phyloP scores from a whole-genome alignment of 2,797 vertebrate genomes.

The Cryptoblepharus egeriae region DNA sequence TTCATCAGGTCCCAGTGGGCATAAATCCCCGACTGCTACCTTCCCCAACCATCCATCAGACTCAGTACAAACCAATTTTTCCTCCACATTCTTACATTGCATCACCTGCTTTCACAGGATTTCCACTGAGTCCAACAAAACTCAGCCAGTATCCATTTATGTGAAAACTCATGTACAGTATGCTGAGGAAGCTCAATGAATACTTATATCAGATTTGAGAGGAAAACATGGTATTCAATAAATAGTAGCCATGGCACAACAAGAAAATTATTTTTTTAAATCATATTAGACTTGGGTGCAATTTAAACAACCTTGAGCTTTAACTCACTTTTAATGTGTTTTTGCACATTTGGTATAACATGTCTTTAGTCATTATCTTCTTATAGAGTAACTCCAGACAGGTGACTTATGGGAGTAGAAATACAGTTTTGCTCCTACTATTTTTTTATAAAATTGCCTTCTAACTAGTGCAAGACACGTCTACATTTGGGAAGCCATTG shows the following conservation, averaged over 20 bases:
- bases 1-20: conserved; percentile 95
- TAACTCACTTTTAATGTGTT: conserved; percentile 99
- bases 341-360: conserved; percentile 99
- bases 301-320: conserved; percentile 98
- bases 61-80: conserved; percentile 94
- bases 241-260: conserved; percentile 95
- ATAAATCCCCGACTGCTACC: conserved; percentile 94
- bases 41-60: conserved; percentile 93
- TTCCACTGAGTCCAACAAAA: conserved; percentile 97
- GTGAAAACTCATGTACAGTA: conserved; percentile 78
- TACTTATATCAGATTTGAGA: conserved; percentile 64
- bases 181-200: conserved; percentile 71
- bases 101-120: conserved; percentile 93
- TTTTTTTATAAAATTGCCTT: conserved; percentile 99
- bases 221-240: conserved; percentile 88
- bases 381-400: conserved; percentile 95
- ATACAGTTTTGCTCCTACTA: conserved; percentile 92
- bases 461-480: conserved; percentile 98
- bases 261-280: conserved; percentile 96
- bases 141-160: conserved; percentile 98
- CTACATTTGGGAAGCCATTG: conserved; percentile 98
- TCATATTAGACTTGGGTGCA: conserved; percentile 94
- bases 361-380: conserved; percentile 96
- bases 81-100: conserved; percentile 94
- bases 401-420: conserved; percentile 93